Percentiles rank a stretch among this genome's conserved stretches.
phyloP scores from a whole-genome alignment of 2,888 invertebrate species.

The Pachliopta kotzebuea region DNA sequence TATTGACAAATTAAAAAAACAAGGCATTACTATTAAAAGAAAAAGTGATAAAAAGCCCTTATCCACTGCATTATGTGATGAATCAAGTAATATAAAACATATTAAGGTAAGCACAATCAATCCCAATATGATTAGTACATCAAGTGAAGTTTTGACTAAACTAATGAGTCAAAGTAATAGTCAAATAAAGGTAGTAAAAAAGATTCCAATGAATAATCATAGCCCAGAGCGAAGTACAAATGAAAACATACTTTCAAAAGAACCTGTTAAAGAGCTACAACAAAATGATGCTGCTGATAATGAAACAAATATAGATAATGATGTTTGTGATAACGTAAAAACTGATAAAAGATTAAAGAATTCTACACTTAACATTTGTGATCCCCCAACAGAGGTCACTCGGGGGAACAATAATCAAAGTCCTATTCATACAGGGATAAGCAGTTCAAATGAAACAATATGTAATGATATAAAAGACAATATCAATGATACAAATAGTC shows the following conservation, averaged over 20 bases:
- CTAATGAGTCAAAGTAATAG: conserved; percentile 63
- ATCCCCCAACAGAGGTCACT: neutral
- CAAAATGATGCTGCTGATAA: conserved; percentile 1
- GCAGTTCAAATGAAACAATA: neutral
- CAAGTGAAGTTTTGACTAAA: conserved; percentile 62
- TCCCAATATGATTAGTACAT: conserved; percentile 39
- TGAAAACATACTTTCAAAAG: conserved; percentile 29
- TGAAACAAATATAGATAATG: neutral
- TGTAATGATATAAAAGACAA: neutral
- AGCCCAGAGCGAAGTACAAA: conserved; percentile 29
- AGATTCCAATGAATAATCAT: conserved; percentile 36
- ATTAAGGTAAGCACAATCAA: conserved; percentile 28
- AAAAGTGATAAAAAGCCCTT: conserved; percentile 39
- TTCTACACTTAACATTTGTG: neutral
- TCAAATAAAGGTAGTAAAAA: conserved; percentile 69
- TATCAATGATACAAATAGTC: neutral
- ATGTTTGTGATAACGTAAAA: neutral
- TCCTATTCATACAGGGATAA: neutral
- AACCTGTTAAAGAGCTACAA: neutral
- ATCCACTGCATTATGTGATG: conserved; percentile 22
- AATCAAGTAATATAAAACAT: conserved; percentile 32
- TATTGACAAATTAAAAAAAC: conserved; percentile 64
- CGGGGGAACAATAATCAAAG: neutral
- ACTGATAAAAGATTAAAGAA: conserved; percentile 1
- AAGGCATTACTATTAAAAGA: conserved; percentile 66